phyloP scores from a whole-genome alignment of 2,888 invertebrate genomes.

The Morinoia aosen region DNA sequence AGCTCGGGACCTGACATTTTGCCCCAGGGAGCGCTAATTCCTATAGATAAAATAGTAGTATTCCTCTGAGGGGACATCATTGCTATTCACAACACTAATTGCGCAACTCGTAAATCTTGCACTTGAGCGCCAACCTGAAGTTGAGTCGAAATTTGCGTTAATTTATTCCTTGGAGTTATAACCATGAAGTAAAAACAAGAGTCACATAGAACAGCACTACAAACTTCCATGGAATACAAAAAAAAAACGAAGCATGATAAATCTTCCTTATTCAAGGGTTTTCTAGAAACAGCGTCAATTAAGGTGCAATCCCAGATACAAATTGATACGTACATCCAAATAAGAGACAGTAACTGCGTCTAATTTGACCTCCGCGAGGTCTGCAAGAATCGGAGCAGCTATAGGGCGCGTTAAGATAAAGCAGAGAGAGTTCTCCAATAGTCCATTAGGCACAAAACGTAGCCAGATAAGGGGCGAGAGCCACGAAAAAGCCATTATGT shows the following conservation, averaged over 20 bases:
- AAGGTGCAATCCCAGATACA: neutral
- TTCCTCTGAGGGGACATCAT: no score
- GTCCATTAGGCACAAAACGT: constrained; percentile 16
- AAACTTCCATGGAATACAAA: neutral
- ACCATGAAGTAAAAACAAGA: no score
- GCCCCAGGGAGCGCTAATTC: no score
- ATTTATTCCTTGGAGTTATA: no score
- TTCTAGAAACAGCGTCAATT: neutral
- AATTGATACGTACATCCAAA: neutral
- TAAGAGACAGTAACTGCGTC: neutral
- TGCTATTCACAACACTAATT: no score
- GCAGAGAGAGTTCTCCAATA: neutral
- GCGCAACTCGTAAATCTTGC: no score
- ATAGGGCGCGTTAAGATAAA: constrained; percentile 5
- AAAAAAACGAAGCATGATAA: neutral
- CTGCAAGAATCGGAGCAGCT: neutral
- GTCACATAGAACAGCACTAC: neutral
- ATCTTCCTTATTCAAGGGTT: neutral
- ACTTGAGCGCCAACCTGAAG: no score
- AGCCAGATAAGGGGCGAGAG: constrained; percentile 9
- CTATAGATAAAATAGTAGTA: no score
- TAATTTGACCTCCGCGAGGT: neutral
- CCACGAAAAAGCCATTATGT: neutral
- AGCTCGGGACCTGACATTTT: no score
- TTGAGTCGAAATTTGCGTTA: no score